phyloP scores from a whole-genome alignment of 1,140 invertebrate genomes.

The Choristoneura fumiferana region DNA sequence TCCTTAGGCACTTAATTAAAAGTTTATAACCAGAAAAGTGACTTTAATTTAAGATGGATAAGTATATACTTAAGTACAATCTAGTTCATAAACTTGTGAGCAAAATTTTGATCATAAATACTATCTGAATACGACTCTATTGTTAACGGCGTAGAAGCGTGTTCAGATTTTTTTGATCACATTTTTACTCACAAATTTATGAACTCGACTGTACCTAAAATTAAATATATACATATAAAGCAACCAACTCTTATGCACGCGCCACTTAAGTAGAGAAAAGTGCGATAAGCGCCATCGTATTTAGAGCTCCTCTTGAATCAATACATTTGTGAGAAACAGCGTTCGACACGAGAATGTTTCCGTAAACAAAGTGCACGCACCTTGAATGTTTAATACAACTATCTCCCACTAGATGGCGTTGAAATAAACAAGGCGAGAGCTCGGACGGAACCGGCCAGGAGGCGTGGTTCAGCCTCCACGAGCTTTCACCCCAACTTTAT shows the following conservation, averaged over 20 bases:
- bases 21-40: neutral
- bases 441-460: slow-evolving; percentile 47
- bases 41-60: no score
- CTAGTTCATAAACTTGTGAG: no score
- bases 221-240: neutral
- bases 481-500: slow-evolving; percentile 66
- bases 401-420: slow-evolving; percentile 50
- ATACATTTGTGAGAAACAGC: neutral
- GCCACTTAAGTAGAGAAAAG: neutral
- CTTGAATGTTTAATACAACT: slow-evolving; percentile 22
- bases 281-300: no score
- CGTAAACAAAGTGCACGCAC: slow-evolving; percentile 1
- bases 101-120: no score
- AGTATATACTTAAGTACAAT: no score
- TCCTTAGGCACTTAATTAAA: slow-evolving; percentile 9
- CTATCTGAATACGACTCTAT: no score
- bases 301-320: no score
- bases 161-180: no score
- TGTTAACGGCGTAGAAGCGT: no score
- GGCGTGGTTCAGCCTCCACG: slow-evolving; percentile 44
- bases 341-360: neutral
- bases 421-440: slow-evolving; percentile 31
- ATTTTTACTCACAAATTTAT: no score
- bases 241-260: neutral
- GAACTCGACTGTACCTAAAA: no score